Percentiles rank a stretch among this genome's conserved stretches.
These are phyloP conservation scores for Cynopterus sphinx DNA, from an alignment of 2,797 vertebrate genomes.

Conservation along the genomic window DNA sequence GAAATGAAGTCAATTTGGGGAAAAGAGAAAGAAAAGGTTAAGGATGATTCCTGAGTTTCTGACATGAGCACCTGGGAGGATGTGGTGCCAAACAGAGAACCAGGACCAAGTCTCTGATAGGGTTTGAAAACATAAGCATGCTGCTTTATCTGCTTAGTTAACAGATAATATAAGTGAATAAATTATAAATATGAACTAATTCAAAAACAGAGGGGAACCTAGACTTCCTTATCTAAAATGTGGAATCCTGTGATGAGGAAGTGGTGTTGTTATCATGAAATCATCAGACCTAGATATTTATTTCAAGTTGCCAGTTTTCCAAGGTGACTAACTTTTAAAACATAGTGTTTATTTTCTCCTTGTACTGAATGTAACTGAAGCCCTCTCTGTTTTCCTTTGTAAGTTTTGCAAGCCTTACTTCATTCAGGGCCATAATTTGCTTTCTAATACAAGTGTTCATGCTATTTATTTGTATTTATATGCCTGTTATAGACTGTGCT, in stretches of 20 bases:
- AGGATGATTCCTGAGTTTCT: neutral
- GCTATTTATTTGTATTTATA: neutral
- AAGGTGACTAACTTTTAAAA: neutral
- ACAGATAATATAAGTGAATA: neutral
- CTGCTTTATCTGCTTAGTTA: neutral
- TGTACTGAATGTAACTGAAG: neutral
- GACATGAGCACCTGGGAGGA: neutral
- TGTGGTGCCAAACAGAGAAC: neutral
- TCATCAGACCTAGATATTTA: neutral
- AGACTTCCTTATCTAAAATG: neutral
- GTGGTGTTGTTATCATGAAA: neutral
- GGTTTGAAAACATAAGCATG: neutral
- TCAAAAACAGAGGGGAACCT: neutral
- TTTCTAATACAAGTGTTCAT: neutral
- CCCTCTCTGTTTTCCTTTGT: neutral
- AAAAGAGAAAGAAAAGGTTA: neutral
- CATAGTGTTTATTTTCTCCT: neutral
- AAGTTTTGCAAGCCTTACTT: neutral
- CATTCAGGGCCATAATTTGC: neutral
- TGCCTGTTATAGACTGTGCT: neutral
- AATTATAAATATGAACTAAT: neutral
- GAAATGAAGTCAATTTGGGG: neutral
- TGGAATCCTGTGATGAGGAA: neutral
- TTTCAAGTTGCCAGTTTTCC: neutral
- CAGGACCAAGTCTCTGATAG: neutral